Percentiles rank a stretch among this genome's conserved stretches.
Conservation (phyloP, 1,140 invertebrate genomes). For the Leguminivora glycinivorella region DNA sequence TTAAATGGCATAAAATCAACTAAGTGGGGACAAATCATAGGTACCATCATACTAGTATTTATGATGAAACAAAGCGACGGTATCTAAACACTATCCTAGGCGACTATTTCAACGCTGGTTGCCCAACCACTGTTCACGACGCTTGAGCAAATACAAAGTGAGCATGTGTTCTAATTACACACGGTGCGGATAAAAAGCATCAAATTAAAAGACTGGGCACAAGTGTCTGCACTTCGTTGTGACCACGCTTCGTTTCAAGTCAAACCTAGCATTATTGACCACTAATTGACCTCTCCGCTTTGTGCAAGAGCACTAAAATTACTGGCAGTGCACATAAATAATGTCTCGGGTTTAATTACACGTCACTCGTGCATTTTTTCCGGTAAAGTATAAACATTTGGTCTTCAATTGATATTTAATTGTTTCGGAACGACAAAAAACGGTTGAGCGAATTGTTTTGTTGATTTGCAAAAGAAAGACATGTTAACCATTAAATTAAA, state of each 20-base stretch:
- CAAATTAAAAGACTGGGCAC: constrained; percentile 42
- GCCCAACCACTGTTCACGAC: constrained; percentile 47
- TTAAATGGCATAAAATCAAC: too few species aligned
- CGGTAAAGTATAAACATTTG: constrained; percentile 18
- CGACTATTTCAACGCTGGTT: too few species aligned
- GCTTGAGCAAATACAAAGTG: constrained; percentile 56
- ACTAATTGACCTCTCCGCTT: constrained; percentile 43
- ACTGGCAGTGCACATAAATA: constrained; percentile 29
- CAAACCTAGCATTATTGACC: constrained; percentile 40
- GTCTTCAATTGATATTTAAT: not conserved
- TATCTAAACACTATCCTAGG: too few species aligned
- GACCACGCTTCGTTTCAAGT: constrained; percentile 47
- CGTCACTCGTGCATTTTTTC: not conserved
- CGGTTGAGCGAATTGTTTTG: constrained; percentile 17
- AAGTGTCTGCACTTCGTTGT: constrained; percentile 44
- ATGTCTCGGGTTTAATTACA: constrained; percentile 14
- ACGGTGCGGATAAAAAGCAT: constrained; percentile 40
- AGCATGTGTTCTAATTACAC: constrained; percentile 52
- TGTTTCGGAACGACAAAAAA: not conserved
- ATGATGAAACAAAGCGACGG: too few species aligned
- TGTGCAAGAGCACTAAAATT: constrained; percentile 41
- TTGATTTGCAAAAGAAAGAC: constrained; percentile 1
- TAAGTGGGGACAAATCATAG: too few species aligned
- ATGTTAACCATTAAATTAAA: constrained; percentile 1
- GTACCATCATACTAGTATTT: too few species aligned